Evolutionary conservation across 2,797 vertebrate genomes (phyloP).

Genomic region (Steatocranus sp.): DNA sequence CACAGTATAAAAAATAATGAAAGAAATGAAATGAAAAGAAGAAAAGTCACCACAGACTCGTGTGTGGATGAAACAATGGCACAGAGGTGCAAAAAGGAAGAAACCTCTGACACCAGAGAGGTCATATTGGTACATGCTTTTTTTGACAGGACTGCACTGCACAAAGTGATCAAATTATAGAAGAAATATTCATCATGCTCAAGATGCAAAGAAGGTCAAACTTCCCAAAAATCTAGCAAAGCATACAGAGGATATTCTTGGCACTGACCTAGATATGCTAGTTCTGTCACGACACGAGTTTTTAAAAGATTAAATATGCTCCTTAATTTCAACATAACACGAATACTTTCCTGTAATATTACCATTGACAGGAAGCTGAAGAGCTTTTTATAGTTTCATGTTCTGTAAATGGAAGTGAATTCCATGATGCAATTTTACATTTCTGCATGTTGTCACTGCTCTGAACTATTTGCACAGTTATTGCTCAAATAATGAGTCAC

Average conservation of each 20-base stretch:
- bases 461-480: not conserved
- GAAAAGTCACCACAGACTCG: conserved; percentile 24
- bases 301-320: not conserved
- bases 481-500: not conserved
- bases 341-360: not conserved
- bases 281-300: not conserved
- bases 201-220: conserved; percentile 40
- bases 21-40: conserved; percentile 6
- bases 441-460: not conserved
- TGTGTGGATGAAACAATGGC: conserved; percentile 25
- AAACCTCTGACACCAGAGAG: conserved; percentile 20
- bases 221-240: conserved; percentile 29
- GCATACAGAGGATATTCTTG: conserved; percentile 40
- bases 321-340: conserved; percentile 5
- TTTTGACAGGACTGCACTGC: conserved; percentile 51
- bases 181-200: conserved; percentile 54
- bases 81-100: conserved; percentile 41
- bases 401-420: not conserved
- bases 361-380: conserved; percentile 35
- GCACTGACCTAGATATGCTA: not conserved
- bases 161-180: conserved; percentile 36
- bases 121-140: conserved; percentile 48
- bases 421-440: not conserved
- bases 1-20: not conserved
- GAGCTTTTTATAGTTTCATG: not conserved